phyloP scores from a whole-genome alignment of 1,140 invertebrate species.

The Drosophila sp. region DNA sequence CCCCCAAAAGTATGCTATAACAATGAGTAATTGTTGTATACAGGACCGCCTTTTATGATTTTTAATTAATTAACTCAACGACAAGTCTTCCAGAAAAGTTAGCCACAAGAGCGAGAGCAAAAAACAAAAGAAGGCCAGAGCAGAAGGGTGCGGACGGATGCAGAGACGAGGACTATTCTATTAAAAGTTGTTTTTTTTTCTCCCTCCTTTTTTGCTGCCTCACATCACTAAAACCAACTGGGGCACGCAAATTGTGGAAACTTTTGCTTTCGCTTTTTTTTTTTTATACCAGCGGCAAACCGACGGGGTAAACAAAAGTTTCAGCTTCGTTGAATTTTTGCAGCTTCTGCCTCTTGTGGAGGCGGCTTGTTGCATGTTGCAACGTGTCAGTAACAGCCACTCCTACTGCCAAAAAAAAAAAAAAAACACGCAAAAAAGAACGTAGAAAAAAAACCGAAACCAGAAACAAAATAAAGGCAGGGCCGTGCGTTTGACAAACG shows the following conservation, averaged over 20 bases:
- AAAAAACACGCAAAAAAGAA: background rate
- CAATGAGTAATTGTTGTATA: no score
- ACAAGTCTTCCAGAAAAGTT: slow-evolving; percentile 11
- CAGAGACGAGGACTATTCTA: background rate
- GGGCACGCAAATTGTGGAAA: slow-evolving; percentile 27
- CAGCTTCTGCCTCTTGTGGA: slow-evolving; percentile 35
- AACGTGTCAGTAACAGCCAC: slow-evolving; percentile 45
- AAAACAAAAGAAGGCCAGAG: background rate
- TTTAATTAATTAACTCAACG: slow-evolving; percentile 10
- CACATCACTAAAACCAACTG: slow-evolving; percentile 14
- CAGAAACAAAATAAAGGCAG: slow-evolving; percentile 3
- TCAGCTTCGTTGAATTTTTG: slow-evolving; percentile 52
- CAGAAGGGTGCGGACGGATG: no score
- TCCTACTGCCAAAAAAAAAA: slow-evolving; percentile 1
- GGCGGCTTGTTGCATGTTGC: slow-evolving; percentile 57
- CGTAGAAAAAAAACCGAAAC: background rate
- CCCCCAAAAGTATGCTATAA: no score
- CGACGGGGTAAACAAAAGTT: slow-evolving; percentile 43
- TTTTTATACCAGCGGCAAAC: slow-evolving; percentile 27
- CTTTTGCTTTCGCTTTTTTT: slow-evolving; percentile 11
- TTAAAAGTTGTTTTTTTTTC: slow-evolving; percentile 5
- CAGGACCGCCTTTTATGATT: background rate
- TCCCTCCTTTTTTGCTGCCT: background rate
- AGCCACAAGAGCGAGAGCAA: background rate
- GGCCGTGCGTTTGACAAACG: slow-evolving; percentile 43